phyloP scores from a whole-genome alignment of 2,113 vertebrate genomes.

The Cromileptes altivelis region DNA sequence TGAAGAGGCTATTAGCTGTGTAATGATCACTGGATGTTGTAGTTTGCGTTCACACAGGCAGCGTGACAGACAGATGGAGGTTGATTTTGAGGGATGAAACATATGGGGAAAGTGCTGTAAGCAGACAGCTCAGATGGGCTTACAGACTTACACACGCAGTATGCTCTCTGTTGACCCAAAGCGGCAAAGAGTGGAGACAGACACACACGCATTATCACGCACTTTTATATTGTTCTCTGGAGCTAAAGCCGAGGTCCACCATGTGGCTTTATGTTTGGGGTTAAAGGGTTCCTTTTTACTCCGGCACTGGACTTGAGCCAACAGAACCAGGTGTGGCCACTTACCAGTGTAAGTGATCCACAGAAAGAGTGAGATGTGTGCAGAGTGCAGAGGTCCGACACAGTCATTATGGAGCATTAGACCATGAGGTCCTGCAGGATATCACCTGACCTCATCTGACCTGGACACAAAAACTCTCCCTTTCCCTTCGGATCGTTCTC shows the following conservation, averaged over 20 bases:
- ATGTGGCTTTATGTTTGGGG: conserved; percentile 11
- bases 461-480: conserved; percentile 8
- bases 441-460: conserved; percentile 49
- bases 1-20: conserved; percentile 65
- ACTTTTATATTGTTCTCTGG: conserved; percentile 12
- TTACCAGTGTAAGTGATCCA: conserved; percentile 57
- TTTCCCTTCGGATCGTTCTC: conserved; percentile 3
- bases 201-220: not conserved
- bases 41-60: conserved; percentile 58
- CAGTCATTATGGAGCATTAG: conserved; percentile 43
- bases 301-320: conserved; percentile 39
- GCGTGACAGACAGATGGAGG: conserved; percentile 72
- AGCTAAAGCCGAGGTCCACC: conserved; percentile 3
- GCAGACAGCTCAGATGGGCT: conserved; percentile 66
- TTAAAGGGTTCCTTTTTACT: conserved; percentile 34
- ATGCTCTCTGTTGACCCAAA: conserved; percentile 53
- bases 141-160: conserved; percentile 46
- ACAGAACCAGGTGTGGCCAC: conserved; percentile 63
- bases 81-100: conserved; percentile 72
- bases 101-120: conserved; percentile 64
- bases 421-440: conserved; percentile 34
- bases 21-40: conserved; percentile 71
- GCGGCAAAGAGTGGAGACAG: conserved; percentile 17
- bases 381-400: conserved; percentile 40
- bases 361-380: conserved; percentile 31